Percentiles rank a stretch among this genome's conserved stretches.
Evolutionary conservation across 2,113 vertebrate species (phyloP).

Genomic region (Speoplatyrhinus poulsoni): DNA sequence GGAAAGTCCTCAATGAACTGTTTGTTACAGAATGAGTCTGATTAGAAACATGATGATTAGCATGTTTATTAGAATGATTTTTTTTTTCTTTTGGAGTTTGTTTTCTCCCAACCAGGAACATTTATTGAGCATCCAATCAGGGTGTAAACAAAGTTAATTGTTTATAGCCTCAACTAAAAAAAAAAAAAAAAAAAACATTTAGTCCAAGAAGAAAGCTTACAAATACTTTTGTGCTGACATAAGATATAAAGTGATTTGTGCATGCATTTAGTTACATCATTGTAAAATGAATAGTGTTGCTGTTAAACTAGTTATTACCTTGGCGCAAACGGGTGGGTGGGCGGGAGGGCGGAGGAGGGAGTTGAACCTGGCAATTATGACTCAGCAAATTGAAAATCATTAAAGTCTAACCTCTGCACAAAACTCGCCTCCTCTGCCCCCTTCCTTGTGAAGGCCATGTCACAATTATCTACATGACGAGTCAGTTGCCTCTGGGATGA

Average conservation of each 20-base stretch:
- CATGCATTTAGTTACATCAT: not conserved
- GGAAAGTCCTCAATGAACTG: not conserved
- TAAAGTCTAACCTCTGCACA: not conserved
- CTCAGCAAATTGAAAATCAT: not conserved
- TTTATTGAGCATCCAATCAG: not conserved
- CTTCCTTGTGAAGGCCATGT: slow-evolving; percentile 43
- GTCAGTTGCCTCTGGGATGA: slow-evolving; percentile 41
- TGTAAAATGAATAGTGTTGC: not conserved
- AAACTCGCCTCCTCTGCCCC: slow-evolving; percentile 9
- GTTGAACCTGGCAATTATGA: not conserved
- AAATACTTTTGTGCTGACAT: not conserved
- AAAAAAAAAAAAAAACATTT: not conserved
- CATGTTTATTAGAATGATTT: not conserved
- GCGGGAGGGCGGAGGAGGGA: no score
- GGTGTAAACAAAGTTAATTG: no score
- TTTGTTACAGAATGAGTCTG: slow-evolving; percentile 8
- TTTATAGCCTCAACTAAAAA: not conserved
- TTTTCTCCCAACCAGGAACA: not conserved
- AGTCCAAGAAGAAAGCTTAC: no score
- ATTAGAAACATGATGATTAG: slow-evolving; percentile 16
- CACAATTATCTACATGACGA: slow-evolving; percentile 42
- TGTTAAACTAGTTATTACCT: not conserved
- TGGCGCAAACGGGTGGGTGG: no score
- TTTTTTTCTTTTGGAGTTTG: not conserved
- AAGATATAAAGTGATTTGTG: not conserved